Evolutionary conservation across 2,888 invertebrate genomes (phyloP).

Genomic region (Hypselothyrea guttata): DNA sequence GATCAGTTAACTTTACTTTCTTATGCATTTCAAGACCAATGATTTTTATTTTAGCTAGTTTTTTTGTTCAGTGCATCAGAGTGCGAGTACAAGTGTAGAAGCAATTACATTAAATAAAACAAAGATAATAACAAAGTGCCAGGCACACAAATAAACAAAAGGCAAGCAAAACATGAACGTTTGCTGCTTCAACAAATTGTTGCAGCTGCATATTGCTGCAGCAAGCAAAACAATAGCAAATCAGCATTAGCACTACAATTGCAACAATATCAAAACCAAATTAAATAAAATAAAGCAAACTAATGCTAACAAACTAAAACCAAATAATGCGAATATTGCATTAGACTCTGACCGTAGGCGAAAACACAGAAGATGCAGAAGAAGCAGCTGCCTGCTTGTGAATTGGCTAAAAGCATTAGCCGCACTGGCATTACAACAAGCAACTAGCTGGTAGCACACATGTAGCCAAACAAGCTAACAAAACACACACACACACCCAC

Average conservation of each 20-base stretch:
- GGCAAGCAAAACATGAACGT: conserved; percentile 48
- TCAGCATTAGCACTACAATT: conserved; percentile 1
- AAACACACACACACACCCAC: conserved; percentile 12
- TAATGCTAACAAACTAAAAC: conserved; percentile 50
- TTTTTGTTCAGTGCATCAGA: no score
- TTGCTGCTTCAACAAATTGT: conserved; percentile 67
- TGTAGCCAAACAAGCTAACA: conserved; percentile 33
- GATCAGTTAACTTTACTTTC: no score
- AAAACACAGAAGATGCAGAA: conserved; percentile 1
- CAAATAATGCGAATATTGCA: conserved; percentile 78
- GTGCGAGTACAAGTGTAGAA: conserved; percentile 51
- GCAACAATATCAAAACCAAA: conserved; percentile 70
- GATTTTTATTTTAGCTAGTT: no score
- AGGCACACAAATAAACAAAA: conserved; percentile 62
- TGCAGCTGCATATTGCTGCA: conserved; percentile 77
- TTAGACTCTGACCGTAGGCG: conserved; percentile 59
- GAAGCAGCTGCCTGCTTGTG: conserved; percentile 45
- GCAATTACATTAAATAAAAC: conserved; percentile 76
- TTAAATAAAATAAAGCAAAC: conserved; percentile 63
- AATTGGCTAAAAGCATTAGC: conserved; percentile 75
- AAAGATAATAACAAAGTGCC: conserved; percentile 49
- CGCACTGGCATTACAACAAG: conserved; percentile 66
- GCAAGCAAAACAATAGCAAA: conserved; percentile 35
- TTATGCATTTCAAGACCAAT: no score
- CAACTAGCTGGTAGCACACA: conserved; percentile 56